phyloP scores from a whole-genome alignment of 2,797 vertebrate genomes.

The Thunnus albacares region DNA sequence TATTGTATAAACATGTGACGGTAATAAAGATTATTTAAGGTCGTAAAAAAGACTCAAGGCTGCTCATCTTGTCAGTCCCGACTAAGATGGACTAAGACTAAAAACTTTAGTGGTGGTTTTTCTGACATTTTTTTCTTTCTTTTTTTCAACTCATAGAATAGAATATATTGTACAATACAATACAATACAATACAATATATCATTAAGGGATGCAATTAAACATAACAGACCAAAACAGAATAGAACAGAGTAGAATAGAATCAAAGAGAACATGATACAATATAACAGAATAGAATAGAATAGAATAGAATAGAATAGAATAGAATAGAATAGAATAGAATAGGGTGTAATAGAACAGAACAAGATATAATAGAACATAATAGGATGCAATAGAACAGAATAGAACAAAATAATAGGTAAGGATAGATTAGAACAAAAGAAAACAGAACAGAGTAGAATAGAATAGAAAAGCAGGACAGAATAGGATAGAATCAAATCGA shows the following conservation, averaged over 20 bases:
- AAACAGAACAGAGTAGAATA: background rate
- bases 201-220: no score
- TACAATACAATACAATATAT: no score
- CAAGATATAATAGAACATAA: background rate
- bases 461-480: background rate
- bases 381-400: background rate
- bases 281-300: background rate
- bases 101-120: background rate
- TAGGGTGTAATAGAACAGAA: background rate
- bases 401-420: no score
- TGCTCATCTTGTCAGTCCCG: background rate
- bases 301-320: background rate
- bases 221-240: no score
- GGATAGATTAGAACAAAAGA: background rate
- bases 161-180: background rate
- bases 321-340: background rate
- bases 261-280: background rate
- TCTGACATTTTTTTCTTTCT: no score
- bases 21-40: slow-evolving; percentile 1
- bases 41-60: background rate
- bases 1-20: background rate
- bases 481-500: background rate
- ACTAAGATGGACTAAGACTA: background rate
- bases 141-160: background rate
- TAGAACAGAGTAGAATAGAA: no score